Base-by-base conservation (phyloP, 2,888 invertebrate genomes). In the Drosophila nigritarsus region DNA sequence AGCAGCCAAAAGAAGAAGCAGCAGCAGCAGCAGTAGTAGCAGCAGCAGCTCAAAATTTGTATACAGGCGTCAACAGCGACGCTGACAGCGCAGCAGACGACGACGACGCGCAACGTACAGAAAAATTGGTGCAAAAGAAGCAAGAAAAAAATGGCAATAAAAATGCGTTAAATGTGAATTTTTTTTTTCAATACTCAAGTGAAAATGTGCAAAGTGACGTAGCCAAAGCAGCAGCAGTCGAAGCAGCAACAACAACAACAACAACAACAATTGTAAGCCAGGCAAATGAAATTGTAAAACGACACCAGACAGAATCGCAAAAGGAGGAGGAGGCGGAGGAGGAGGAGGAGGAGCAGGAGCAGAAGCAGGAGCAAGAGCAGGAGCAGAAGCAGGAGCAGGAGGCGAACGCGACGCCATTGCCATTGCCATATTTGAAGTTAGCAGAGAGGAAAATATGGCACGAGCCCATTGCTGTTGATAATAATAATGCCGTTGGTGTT, bases 51-150 rank as follows among this genome's bases (percentile, higher is more conserved):
- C 59, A 51, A 72, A 72, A 67, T 65, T 74, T 74, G 49, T 73
- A 48, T 72, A 80, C 66, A 56, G 71, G 40, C 61, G 40, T 53
- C 65, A 65, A 63, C 59, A 54, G 69, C 68, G 65, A 73, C 68
- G 78, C 53, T 34, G 49, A 60, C 77, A 38, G 67, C 73, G 76
- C 66, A 66, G 73, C 40, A n/a, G 63, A 42, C 61, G 60, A 42
- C 62, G 71, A 42, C 62, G 71, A 65, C 67, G 85, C 90, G 78
- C 73, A 67, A 68, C 86, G 88, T 86, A 86, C 59, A 86, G 89
- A 86, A 87, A 86, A 86, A 69, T 75, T 89, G 78, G 90, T 87
- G 89, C 78, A 80, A 89, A 89, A 82, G 82, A 67, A 53, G 20
- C 20, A 13, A 32, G 54, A 36, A 36, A 36, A 55, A 38, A 54